phyloP scores from a whole-genome alignment of 2,888 invertebrate genomes.

The Drosophila sordidapex region DNA sequence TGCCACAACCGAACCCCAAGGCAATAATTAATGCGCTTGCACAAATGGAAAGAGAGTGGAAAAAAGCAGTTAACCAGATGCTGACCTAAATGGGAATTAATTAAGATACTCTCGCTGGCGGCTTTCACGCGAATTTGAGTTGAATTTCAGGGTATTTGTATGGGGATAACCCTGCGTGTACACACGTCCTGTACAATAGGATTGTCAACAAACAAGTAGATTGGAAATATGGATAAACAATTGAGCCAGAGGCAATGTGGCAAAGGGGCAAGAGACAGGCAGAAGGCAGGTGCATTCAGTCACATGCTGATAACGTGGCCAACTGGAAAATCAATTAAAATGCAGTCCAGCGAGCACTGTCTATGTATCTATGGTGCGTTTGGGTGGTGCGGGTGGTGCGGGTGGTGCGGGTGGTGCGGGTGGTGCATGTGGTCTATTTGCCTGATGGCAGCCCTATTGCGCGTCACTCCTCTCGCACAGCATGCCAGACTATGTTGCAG shows the following conservation, averaged over 20 bases:
- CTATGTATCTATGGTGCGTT: not conserved
- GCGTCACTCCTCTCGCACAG: not conserved
- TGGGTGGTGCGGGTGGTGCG: not conserved
- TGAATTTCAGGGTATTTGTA: not conserved
- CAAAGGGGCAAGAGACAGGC: conserved; percentile 1
- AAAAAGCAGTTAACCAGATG: conserved; percentile 1
- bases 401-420: not conserved
- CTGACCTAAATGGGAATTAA: conserved; percentile 52
- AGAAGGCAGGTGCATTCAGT: conserved; percentile 56
- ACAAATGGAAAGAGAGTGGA: not conserved
- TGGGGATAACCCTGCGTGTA: conserved; percentile 3
- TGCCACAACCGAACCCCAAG: conserved; percentile 32
- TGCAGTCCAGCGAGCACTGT: conserved; percentile 47
- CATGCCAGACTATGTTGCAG: not conserved
- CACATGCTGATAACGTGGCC: conserved; percentile 71
- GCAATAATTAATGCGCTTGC: conserved; percentile 37
- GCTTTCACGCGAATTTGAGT: not conserved
- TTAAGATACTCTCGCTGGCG: conserved; percentile 26
- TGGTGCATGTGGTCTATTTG: conserved; percentile 16
- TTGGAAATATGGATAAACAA: conserved; percentile 29
- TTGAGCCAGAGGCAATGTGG: conserved; percentile 19
- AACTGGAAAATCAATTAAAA: conserved; percentile 77
- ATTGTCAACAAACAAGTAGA: conserved; percentile 17
- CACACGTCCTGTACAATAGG: conserved; percentile 21
- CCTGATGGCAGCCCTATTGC: conserved; percentile 36